Base-by-base conservation (phyloP, 2,797 vertebrate species). In the Eutrigla gurnardus region DNA sequence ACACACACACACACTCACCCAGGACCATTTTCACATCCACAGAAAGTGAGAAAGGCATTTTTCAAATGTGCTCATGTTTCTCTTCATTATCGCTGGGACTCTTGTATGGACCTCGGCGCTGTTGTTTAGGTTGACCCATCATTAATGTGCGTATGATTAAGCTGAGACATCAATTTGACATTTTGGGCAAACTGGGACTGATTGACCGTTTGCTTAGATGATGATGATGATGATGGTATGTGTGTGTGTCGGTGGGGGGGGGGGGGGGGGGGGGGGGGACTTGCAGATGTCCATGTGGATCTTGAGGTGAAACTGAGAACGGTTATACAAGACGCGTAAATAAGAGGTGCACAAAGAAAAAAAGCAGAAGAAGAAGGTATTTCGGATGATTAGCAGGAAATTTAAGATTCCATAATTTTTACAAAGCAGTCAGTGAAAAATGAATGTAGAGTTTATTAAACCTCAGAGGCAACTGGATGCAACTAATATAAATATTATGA, bases 111-210 rank as follows among this genome's bases (percentile, higher is more conserved):
- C 65, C 67, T 73, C 65, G 49, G 73, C 78, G 72, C 60, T 58
- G 79, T 40, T 89, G 85, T 92, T 89, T 85, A 68, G 71, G 46
- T 85, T 83, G 83, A 89, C 85, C 87, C 91, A 85, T 86, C 90
- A 89, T 93, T 91, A 88, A 91, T 91, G 84, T 93, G 86, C 91
- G 91, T 90, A 88, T 92, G 86, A 94, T 90, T 92, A 88, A 68
- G 72, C 63, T 77, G 52, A 85, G 84, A 88, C 90, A 84, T 61
- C 80, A 80, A 81, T 87, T 77, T 89, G 90, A 92, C 85, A 77
- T 88, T 75, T 78, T 52, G 77, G 85, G 69, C 84, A 82, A 81
- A 25, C 25, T 25, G 25, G 64, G 86, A 86, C 88, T 93, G 91
- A 91, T 89, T 92, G 81, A 84, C 71, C 78, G 69, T 87, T 83